Percentiles rank a stretch among this genome's conserved stretches.
phyloP scores from a whole-genome alignment of 1,140 invertebrate genomes.

The Philotrypesis tridentata region DNA sequence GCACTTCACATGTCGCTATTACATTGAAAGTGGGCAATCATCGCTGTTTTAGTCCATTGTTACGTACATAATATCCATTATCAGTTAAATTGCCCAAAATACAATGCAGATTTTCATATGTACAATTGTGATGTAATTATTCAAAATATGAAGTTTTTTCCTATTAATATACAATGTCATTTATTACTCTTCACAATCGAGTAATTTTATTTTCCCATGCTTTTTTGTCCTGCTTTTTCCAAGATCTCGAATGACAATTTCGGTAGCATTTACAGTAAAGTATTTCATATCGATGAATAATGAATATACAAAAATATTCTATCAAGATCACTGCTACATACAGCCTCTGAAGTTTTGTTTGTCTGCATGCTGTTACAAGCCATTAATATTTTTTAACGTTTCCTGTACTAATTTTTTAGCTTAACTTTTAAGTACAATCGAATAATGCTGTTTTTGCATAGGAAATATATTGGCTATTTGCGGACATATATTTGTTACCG shows the following conservation, averaged over 20 bases:
- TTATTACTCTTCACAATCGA: slow-evolving; percentile 8
- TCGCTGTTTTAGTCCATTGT: not conserved
- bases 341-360: slow-evolving; percentile 35
- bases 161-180: slow-evolving; percentile 38
- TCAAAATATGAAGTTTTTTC: slow-evolving; percentile 43
- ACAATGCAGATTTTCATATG: slow-evolving; percentile 34
- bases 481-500: slow-evolving; percentile 1
- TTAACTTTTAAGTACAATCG: slow-evolving; percentile 48
- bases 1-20: slow-evolving; percentile 14
- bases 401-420: slow-evolving; percentile 12
- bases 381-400: not conserved
- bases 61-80: slow-evolving; percentile 27
- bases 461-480: slow-evolving; percentile 29
- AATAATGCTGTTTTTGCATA: slow-evolving; percentile 40
- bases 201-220: not conserved
- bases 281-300: slow-evolving; percentile 20
- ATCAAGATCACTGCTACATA: slow-evolving; percentile 43
- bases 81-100: slow-evolving; percentile 17
- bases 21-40: slow-evolving; percentile 17
- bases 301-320: slow-evolving; percentile 44
- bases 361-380: slow-evolving; percentile 29
- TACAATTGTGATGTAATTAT: slow-evolving; percentile 47
- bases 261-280: slow-evolving; percentile 32
- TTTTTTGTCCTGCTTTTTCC: slow-evolving; percentile 1
- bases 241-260: slow-evolving; percentile 43